Conservation (phyloP, 2,888 invertebrate genomes). For the Mellilla xanthometata region DNA sequence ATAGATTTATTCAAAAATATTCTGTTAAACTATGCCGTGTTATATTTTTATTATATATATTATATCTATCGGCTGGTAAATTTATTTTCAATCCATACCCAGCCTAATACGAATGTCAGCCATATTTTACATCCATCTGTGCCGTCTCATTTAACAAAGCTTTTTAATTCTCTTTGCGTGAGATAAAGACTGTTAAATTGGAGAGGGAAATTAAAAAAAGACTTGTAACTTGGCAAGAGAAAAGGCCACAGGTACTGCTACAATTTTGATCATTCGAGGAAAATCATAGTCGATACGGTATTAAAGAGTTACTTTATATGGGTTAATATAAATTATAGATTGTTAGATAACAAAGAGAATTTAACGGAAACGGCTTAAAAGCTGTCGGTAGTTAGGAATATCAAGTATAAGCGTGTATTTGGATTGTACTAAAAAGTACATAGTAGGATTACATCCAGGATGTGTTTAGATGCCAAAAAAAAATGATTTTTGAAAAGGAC, state of each 20-base stretch:
- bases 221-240: conserved; percentile 9
- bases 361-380: too few relatives aligned
- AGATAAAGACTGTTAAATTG: conserved; percentile 15
- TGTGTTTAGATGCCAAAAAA: conserved; percentile 6
- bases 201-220: conserved; percentile 16
- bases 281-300: too few relatives aligned
- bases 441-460: conserved; percentile 5
- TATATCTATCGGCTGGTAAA: too few relatives aligned
- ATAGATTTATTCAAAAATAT: too few relatives aligned
- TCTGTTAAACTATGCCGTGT: too few relatives aligned
- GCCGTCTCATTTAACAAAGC: neutral
- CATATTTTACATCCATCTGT: neutral
- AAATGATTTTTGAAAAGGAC: conserved; percentile 1
- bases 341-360: too few relatives aligned
- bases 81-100: too few relatives aligned
- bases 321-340: too few relatives aligned
- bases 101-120: neutral
- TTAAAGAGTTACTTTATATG: too few relatives aligned
- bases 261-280: neutral
- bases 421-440: conserved; percentile 3
- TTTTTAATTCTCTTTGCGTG: conserved; percentile 11
- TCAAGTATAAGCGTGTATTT: too few relatives aligned
- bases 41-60: too few relatives aligned
- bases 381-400: too few relatives aligned
- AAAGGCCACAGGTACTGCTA: conserved; percentile 10